phyloP scores from a whole-genome alignment of 1,140 invertebrate species.

The Phenacoccus solenopsis region DNA sequence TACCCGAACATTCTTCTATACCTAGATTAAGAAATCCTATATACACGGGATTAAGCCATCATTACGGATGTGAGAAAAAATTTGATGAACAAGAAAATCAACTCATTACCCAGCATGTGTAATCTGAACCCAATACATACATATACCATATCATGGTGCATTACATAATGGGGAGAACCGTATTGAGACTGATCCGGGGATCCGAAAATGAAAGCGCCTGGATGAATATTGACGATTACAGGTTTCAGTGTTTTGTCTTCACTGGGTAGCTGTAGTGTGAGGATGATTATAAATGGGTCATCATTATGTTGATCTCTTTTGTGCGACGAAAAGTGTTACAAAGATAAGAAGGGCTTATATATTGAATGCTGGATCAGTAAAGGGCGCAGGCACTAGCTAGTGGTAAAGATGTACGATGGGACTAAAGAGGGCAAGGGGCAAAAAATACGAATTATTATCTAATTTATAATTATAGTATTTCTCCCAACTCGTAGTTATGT shows the following conservation, averaged over 20 bases:
- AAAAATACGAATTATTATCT: too few species aligned
- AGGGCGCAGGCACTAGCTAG: too few species aligned
- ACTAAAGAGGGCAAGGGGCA: too few species aligned
- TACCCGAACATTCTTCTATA: constrained; percentile 23
- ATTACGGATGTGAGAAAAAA: neutral
- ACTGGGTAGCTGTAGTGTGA: neutral
- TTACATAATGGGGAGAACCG: neutral
- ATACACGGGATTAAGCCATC: neutral
- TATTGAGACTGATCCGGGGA: neutral
- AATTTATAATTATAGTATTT: too few species aligned
- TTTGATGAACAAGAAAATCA: neutral
- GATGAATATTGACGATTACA: neutral
- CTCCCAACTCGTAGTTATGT: too few species aligned
- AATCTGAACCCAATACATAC: neutral
- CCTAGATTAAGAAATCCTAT: constrained; percentile 17
- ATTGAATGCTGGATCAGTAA: too few species aligned
- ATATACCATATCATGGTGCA: neutral
- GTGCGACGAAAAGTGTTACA: too few species aligned
- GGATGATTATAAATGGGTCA: too few species aligned
- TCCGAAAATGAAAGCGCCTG: neutral
- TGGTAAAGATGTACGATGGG: too few species aligned
- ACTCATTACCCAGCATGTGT: neutral
- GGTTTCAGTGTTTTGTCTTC: neutral
- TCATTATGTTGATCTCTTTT: too few species aligned
- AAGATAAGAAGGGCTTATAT: too few species aligned